Conservation (phyloP, 2,888 invertebrate species). For the Phengaris alcon region DNA sequence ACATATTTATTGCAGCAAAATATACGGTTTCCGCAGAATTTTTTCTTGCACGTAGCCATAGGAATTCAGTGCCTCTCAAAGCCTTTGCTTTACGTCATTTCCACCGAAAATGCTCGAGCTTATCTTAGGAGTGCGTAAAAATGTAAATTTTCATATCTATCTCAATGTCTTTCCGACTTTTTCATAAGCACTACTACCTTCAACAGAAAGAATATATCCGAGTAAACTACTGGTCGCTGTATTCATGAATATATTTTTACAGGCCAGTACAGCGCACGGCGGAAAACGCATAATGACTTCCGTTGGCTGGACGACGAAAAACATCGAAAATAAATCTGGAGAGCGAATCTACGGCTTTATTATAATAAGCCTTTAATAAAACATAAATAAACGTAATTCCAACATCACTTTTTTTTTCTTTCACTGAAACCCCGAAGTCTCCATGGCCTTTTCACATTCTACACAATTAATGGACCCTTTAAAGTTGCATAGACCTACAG, state of each 20-base stretch:
- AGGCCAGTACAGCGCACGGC: conserved; percentile 63
- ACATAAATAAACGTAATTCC: background rate
- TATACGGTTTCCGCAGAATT: too few species aligned
- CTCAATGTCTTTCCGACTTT: conserved; percentile 5
- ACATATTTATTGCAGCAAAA: too few species aligned
- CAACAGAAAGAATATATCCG: conserved; percentile 46
- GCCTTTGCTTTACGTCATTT: too few species aligned
- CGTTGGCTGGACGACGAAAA: conserved; percentile 64
- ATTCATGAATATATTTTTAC: conserved; percentile 75
- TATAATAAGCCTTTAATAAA: conserved; percentile 35
- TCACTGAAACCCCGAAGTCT: too few species aligned
- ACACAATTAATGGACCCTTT: too few species aligned
- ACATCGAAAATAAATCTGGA: conserved; percentile 64
- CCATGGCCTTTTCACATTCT: too few species aligned
- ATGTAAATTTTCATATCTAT: background rate
- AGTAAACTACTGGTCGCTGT: conserved; percentile 59
- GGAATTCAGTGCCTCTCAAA: too few species aligned
- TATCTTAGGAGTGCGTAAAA: background rate
- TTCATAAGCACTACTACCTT: conserved; percentile 21
- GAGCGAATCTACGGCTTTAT: conserved; percentile 39
- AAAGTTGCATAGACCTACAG: too few species aligned
- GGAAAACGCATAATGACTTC: conserved; percentile 78
- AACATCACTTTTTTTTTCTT: background rate
- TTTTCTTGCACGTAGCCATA: too few species aligned
- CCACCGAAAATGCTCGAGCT: too few species aligned